Conservation (phyloP, 2,888 invertebrate species). For the Terebella lapidaria region DNA sequence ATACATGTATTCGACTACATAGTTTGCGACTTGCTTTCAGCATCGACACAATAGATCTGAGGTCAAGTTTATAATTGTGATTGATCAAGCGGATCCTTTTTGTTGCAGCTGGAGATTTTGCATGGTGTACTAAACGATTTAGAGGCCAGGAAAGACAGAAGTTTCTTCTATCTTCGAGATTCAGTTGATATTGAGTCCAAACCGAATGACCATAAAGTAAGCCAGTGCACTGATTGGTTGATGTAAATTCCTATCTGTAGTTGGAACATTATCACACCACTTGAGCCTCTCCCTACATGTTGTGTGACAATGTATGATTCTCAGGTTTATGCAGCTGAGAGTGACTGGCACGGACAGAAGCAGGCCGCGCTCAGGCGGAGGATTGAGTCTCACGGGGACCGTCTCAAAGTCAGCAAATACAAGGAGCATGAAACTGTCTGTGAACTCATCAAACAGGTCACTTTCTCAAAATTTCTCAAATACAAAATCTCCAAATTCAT, state of each 20-base stretch:
- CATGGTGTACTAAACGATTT: slow-evolving; percentile 34
- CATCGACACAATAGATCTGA: too few relatives aligned
- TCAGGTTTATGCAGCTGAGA: slow-evolving; percentile 13
- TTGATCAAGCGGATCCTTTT: too few relatives aligned
- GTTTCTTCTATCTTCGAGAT: slow-evolving; percentile 34
- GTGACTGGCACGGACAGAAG: slow-evolving; percentile 30
- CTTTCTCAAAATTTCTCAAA: not conserved
- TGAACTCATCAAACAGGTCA: slow-evolving; percentile 32
- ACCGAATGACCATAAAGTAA: not conserved
- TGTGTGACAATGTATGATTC: not conserved
- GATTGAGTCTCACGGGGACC: slow-evolving; percentile 6
- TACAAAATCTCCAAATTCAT: not conserved
- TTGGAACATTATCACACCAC: too few relatives aligned
- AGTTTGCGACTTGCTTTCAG: too few relatives aligned
- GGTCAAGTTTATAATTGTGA: too few relatives aligned
- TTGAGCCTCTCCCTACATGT: not conserved
- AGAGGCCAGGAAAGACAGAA: slow-evolving; percentile 19
- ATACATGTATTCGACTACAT: too few relatives aligned
- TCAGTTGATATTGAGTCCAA: slow-evolving; percentile 11
- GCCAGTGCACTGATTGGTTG: too few relatives aligned
- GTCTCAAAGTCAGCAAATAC: slow-evolving; percentile 25
- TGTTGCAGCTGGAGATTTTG: slow-evolving; percentile 32
- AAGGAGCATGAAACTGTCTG: slow-evolving; percentile 26
- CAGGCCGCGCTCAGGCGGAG: slow-evolving; percentile 19
- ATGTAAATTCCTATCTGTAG: too few relatives aligned